These are phyloP conservation scores for Sphyrna mokarran DNA, from an alignment of 2,113 vertebrate species.

Conservation along the genomic window DNA sequence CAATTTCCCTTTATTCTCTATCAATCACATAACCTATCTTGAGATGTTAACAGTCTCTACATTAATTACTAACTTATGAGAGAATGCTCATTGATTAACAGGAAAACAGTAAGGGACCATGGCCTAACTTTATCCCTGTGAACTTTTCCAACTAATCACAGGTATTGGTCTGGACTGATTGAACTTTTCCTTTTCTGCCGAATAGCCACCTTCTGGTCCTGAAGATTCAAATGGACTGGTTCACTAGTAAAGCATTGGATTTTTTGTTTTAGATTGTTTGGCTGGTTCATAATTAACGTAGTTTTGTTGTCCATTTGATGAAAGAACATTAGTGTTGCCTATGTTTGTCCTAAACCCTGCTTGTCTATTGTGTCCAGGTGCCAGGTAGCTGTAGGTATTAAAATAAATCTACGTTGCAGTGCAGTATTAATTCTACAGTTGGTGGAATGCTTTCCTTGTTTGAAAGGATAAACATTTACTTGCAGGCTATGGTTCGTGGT, in stretches of 20 bases:
- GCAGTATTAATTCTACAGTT: neutral
- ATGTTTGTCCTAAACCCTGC: neutral
- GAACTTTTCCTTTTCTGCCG: neutral
- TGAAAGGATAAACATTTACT: constrained; percentile 42
- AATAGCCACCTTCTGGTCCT: neutral
- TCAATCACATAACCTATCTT: neutral
- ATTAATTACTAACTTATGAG: neutral
- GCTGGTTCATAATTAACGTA: neutral
- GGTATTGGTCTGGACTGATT: neutral
- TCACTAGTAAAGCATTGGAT: neutral
- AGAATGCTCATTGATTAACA: neutral
- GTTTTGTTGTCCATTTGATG: neutral
- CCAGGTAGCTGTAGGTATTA: neutral
- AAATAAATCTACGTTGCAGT: neutral
- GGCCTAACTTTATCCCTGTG: neutral
- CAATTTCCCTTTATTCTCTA: neutral
- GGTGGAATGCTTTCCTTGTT: constrained; percentile 34
- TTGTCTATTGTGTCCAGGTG: neutral
- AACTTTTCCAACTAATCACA: neutral
- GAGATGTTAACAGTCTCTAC: neutral
- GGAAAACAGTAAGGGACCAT: neutral
- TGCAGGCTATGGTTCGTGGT: constrained; percentile 40
- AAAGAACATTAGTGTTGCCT: neutral
- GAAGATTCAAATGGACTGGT: neutral
- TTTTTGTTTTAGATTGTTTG: neutral